Percentiles rank a stretch among this genome's conserved stretches.
phyloP scores from a whole-genome alignment of 1,140 invertebrate species.

The Frieseomelitta varia region DNA sequence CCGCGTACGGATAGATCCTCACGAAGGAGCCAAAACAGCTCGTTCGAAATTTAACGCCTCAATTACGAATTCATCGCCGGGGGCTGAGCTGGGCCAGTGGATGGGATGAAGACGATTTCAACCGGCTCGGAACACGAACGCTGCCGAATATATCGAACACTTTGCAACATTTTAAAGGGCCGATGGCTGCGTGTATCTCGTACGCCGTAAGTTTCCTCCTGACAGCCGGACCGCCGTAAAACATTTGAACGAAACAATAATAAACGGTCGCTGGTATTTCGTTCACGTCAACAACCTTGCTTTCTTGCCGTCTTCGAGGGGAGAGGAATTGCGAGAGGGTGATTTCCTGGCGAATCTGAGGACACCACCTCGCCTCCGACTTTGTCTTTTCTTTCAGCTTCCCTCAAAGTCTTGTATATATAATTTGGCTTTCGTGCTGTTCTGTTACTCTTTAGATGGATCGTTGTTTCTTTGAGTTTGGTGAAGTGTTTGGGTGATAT shows the following conservation, averaged over 20 bases:
- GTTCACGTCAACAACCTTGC: not conserved
- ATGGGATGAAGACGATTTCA: constrained; percentile 51
- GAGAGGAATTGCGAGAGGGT: not conserved
- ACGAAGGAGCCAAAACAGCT: constrained; percentile 49
- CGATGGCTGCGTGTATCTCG: constrained; percentile 24
- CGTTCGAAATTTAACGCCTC: constrained; percentile 55
- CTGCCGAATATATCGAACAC: constrained; percentile 48
- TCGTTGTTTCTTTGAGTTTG: not conserved
- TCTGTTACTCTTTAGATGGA: not conserved
- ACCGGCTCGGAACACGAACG: constrained; percentile 38
- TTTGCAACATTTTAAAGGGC: constrained; percentile 32
- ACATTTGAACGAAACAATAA: constrained; percentile 44
- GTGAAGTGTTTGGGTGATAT: no score
- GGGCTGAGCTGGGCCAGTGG: constrained; percentile 4
- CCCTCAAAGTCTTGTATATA: not conserved
- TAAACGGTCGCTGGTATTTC: constrained; percentile 17
- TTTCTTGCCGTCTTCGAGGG: not conserved
- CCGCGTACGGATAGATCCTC: constrained; percentile 46
- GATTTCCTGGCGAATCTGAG: not conserved
- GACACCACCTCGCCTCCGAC: not conserved
- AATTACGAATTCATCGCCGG: constrained; percentile 52
- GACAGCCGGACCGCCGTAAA: constrained; percentile 35
- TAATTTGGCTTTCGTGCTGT: not conserved
- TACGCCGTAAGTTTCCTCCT: constrained; percentile 19
- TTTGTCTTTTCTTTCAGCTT: not conserved